Evolutionary conservation across 2,888 invertebrate species (phyloP).

Genomic region (Eurois occulta): DNA sequence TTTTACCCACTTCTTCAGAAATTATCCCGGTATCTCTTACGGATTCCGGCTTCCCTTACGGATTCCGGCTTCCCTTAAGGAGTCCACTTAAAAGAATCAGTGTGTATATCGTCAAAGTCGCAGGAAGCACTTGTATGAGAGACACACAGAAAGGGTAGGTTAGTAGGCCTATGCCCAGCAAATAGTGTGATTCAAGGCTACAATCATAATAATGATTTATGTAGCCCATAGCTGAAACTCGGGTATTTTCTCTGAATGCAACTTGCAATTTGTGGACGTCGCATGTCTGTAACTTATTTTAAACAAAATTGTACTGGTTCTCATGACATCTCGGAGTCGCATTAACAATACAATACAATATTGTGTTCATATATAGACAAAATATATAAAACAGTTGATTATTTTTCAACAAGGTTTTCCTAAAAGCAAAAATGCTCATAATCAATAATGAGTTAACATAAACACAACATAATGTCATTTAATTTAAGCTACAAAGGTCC

Average conservation of each 20-base stretch:
- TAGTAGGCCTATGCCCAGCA: not conserved
- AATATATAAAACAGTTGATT: too few relatives aligned
- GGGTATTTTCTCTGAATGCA: too few relatives aligned
- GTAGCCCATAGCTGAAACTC: too few relatives aligned
- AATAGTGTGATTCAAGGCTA: not conserved
- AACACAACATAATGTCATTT: not conserved
- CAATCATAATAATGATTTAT: not conserved
- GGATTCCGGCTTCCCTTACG: not conserved
- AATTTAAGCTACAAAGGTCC: not conserved
- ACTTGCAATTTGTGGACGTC: too few relatives aligned
- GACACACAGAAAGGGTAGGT: not conserved
- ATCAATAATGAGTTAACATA: not conserved
- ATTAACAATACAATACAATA: too few relatives aligned
- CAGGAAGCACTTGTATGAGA: not conserved
- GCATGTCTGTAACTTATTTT: too few relatives aligned
- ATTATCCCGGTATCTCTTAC: not conserved
- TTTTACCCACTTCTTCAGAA: not conserved
- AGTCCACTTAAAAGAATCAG: not conserved
- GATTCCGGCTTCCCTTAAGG: not conserved
- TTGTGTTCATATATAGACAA: too few relatives aligned
- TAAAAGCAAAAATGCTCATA: not conserved
- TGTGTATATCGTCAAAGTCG: not conserved
- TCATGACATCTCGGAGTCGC: too few relatives aligned
- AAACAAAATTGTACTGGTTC: too few relatives aligned
- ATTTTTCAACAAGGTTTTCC: too few relatives aligned